A percentile compares a stretch with the other conserved stretches of the same genome.
Conservation (phyloP, 2,113 vertebrate species). For the Phalacrocorax carbo region DNA sequence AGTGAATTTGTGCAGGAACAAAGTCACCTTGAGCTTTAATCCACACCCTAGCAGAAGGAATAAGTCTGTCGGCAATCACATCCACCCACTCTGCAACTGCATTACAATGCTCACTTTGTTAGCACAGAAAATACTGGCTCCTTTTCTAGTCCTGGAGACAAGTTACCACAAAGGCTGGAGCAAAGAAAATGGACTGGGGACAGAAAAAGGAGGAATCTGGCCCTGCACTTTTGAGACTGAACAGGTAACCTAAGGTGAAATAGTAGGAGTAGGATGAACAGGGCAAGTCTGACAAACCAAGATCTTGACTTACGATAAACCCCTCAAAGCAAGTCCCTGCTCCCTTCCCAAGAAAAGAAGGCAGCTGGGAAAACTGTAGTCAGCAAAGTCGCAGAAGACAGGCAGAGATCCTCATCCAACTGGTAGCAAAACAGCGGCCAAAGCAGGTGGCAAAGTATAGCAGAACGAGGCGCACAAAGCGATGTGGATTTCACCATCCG, state of each 20-base stretch:
- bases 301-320: neutral
- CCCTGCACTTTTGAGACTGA: neutral
- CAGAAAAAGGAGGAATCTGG: neutral
- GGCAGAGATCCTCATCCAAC: neutral
- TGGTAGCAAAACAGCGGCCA: neutral
- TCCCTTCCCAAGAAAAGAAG: neutral
- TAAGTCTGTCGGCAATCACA: constrained; percentile 18
- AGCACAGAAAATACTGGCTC: neutral
- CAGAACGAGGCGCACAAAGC: neutral
- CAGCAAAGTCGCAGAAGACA: neutral
- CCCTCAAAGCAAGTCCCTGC: neutral
- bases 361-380: neutral
- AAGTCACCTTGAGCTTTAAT: constrained; percentile 61
- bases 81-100: constrained; percentile 30
- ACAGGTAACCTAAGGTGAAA: neutral
- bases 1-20: constrained; percentile 36
- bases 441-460: neutral
- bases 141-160: neutral
- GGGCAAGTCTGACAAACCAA: neutral
- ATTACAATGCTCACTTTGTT: constrained; percentile 57
- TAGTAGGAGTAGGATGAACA: neutral
- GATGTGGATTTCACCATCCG: neutral
- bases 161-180: neutral
- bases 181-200: neutral
- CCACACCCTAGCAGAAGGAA: constrained; percentile 52